Conservation (phyloP, 2,888 invertebrate species). For the Anaspis maculata region DNA sequence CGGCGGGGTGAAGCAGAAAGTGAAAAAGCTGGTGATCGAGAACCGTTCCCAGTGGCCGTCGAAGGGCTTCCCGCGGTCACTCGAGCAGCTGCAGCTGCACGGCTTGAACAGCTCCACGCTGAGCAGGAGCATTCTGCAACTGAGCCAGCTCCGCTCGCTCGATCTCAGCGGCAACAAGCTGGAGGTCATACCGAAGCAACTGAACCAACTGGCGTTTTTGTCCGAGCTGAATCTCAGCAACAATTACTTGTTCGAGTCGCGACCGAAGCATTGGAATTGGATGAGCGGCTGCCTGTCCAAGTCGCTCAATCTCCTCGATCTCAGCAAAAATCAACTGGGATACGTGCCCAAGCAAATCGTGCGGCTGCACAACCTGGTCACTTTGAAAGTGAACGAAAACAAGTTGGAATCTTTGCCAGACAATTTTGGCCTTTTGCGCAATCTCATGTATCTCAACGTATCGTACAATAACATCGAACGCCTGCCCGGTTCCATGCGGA, state of each 20-base stretch:
- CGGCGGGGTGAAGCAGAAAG: constrained; percentile 42
- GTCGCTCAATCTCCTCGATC: constrained; percentile 52
- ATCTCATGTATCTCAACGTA: constrained; percentile 48
- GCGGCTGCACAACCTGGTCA: constrained; percentile 53
- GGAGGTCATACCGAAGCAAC: constrained; percentile 58
- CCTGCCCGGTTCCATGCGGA: constrained; percentile 54
- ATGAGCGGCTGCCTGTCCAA: constrained; percentile 48
- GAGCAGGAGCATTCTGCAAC: constrained; percentile 58
- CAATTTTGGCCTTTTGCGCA: constrained; percentile 53
- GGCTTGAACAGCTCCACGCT: constrained; percentile 56
- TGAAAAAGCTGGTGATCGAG: constrained; percentile 51
- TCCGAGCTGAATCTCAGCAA: constrained; percentile 54
- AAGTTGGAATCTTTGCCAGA: constrained; percentile 51
- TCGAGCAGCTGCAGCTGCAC: constrained; percentile 54
- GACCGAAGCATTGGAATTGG: constrained; percentile 58
- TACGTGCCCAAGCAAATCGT: constrained; percentile 55
- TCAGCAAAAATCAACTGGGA: constrained; percentile 53
- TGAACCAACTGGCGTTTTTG: constrained; percentile 56
- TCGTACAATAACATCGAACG: constrained; percentile 47
- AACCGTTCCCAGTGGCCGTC: constrained; percentile 60
- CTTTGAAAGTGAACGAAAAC: constrained; percentile 59
- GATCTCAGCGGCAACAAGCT: constrained; percentile 66
- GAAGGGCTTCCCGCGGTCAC: constrained; percentile 63
- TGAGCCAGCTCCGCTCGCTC: constrained; percentile 56
- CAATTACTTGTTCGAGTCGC: constrained; percentile 54